Conservation (phyloP, 2,113 vertebrate species). For the Herpailurus yagouaroundi region DNA sequence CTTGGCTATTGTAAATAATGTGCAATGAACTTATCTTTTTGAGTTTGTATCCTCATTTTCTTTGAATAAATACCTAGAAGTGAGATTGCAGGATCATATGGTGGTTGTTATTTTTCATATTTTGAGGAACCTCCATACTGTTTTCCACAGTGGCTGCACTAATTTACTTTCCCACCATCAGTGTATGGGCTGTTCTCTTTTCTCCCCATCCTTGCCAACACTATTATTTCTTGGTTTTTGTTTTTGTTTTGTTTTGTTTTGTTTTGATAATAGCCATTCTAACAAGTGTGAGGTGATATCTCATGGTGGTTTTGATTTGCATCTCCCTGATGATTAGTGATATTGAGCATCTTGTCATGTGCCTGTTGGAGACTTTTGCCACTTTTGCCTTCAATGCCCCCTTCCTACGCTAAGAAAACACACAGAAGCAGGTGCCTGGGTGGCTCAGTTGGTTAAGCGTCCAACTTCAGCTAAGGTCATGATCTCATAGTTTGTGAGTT, state of each 20-base stretch:
- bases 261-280: neutral
- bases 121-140: neutral
- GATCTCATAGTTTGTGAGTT: no score
- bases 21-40: neutral
- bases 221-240: neutral
- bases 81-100: neutral
- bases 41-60: neutral
- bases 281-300: neutral
- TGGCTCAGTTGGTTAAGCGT: no score
- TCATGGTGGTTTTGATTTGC: neutral
- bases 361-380: neutral
- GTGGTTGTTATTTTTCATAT: neutral
- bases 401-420: neutral
- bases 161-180: neutral
- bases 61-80: neutral
- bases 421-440: neutral
- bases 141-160: neutral
- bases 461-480: no score
- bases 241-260: no score
- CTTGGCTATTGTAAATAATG: neutral
- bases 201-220: neutral
- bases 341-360: neutral
- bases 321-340: neutral
- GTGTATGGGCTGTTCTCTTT: neutral
- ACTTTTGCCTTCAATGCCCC: neutral